Conservation (phyloP, 2,797 vertebrate species). For the Poeciliopsis turneri region DNA sequence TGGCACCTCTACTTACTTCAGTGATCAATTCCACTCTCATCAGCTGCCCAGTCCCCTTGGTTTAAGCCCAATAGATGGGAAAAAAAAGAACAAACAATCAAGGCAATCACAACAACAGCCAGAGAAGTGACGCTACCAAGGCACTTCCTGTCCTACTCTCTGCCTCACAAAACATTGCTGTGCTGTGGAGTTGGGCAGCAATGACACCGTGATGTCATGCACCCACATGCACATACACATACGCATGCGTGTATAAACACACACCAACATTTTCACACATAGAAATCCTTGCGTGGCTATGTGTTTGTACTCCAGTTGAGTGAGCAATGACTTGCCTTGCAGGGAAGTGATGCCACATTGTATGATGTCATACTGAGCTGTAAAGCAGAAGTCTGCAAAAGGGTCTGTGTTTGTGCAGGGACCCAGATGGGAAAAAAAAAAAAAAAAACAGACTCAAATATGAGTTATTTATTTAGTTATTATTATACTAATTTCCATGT, state of each 20-base stretch:
- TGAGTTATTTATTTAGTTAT: not conserved
- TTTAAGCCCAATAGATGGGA: constrained; percentile 15
- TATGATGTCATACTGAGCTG: constrained; percentile 68
- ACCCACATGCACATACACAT: constrained; percentile 41
- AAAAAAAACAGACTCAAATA: constrained; percentile 15
- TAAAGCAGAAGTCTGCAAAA: constrained; percentile 52
- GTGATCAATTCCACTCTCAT: constrained; percentile 21
- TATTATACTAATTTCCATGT: not conserved
- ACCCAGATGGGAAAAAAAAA: constrained; percentile 33
- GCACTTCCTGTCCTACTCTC: constrained; percentile 71
- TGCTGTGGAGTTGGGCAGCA: constrained; percentile 65
- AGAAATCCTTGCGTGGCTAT: constrained; percentile 49
- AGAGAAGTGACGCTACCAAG: constrained; percentile 57
- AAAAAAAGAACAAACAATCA: constrained; percentile 14
- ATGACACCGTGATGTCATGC: constrained; percentile 73
- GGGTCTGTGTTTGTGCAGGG: constrained; percentile 47
- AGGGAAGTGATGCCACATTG: constrained; percentile 76
- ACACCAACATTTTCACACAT: constrained; percentile 10
- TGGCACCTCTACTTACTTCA: constrained; percentile 60
- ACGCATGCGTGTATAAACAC: constrained; percentile 16
- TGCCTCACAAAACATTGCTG: constrained; percentile 65
- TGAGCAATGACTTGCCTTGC: constrained; percentile 69
- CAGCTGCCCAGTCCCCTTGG: constrained; percentile 10
- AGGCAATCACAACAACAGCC: constrained; percentile 30
- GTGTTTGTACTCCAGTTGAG: constrained; percentile 65